phyloP scores from a whole-genome alignment of 2,888 invertebrate genomes.

The Polyommatus icarus region DNA sequence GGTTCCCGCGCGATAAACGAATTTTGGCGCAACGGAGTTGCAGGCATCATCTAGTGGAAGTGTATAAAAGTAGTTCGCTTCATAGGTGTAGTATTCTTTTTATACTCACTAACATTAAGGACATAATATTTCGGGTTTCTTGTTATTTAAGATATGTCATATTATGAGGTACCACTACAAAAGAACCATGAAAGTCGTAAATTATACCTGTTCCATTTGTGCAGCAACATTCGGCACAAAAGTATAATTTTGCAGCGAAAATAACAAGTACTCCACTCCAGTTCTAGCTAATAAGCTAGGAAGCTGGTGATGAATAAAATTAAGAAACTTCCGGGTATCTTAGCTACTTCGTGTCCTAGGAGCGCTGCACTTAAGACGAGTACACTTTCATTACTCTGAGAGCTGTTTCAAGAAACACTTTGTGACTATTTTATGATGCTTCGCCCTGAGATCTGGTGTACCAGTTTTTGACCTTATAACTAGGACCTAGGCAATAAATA shows the following conservation, averaged over 20 bases:
- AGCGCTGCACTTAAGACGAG: not conserved
- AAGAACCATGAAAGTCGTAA: too few relatives aligned
- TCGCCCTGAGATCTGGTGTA: not conserved
- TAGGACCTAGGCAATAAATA: not conserved
- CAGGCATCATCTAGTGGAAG: too few relatives aligned
- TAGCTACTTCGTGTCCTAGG: not conserved
- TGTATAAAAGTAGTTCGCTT: too few relatives aligned
- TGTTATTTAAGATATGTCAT: too few relatives aligned
- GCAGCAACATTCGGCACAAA: too few relatives aligned
- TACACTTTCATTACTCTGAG: conserved; percentile 2
- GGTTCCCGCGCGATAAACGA: too few relatives aligned
- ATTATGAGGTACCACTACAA: too few relatives aligned
- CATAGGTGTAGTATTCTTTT: too few relatives aligned
- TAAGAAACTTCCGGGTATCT: conserved; percentile 15
- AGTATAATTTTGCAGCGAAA: not conserved
- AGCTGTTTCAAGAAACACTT: not conserved
- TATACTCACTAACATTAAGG: too few relatives aligned
- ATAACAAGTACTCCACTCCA: not conserved
- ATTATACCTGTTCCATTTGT: too few relatives aligned
- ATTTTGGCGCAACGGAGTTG: too few relatives aligned
- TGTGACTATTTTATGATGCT: not conserved
- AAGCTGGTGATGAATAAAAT: conserved; percentile 13
- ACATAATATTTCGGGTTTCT: too few relatives aligned
- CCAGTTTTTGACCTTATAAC: not conserved
- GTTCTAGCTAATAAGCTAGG: not conserved